These are phyloP conservation scores for Menura novaehollandiae DNA, from an alignment of 2,113 vertebrate genomes.

Conservation along the genomic window DNA sequence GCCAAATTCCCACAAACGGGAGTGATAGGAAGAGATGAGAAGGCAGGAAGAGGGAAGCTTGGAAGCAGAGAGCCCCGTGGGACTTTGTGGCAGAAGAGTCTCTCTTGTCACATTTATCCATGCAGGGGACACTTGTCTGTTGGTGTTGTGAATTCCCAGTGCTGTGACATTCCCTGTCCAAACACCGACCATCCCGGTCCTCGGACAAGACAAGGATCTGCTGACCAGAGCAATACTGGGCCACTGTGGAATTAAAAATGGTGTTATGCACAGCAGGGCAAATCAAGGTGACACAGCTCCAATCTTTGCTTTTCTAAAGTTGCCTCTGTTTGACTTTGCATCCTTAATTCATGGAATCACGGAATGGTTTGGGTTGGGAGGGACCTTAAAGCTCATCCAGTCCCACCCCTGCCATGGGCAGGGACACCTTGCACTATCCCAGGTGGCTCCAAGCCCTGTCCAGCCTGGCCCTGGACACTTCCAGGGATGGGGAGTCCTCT, in stretches of 20 bases:
- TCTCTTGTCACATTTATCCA: background rate
- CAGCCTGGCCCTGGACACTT: background rate
- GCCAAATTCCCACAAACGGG: background rate
- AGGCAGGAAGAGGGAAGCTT: background rate
- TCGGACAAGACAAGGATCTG: background rate
- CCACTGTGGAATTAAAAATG: background rate
- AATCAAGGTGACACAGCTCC: background rate
- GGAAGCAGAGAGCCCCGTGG: background rate
- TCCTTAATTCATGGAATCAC: background rate
- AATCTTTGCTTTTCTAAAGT: background rate
- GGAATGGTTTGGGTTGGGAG: background rate
- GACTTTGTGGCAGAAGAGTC: background rate
- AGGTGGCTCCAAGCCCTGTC: background rate
- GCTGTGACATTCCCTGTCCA: background rate
- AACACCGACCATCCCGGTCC: background rate
- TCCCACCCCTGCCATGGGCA: background rate
- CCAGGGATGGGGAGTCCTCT: background rate
- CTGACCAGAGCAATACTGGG: background rate
- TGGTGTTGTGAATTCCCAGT: background rate
- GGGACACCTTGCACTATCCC: background rate
- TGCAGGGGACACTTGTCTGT: accelerated
- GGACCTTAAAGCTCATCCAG: background rate
- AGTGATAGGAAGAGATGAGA: background rate
- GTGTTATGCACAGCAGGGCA: background rate
- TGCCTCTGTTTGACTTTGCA: background rate